Evolutionary conservation across 2,888 invertebrate genomes (phyloP).

Genomic region (Acleris cristana): DNA sequence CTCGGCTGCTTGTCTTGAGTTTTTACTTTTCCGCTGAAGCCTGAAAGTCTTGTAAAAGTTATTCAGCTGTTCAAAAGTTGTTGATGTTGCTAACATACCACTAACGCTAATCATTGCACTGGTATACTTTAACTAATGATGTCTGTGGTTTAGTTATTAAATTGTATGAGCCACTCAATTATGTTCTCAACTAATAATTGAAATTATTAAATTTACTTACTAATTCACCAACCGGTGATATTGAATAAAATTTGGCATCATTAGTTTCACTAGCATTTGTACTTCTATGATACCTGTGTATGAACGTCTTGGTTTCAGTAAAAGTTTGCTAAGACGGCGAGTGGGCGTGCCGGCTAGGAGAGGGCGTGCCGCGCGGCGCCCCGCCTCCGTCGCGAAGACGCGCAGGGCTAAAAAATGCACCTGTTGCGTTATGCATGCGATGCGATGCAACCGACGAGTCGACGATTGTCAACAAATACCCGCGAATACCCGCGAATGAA

Average conservation of each 20-base stretch:
- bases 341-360: slow-evolving; percentile 60
- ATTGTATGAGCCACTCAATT: slow-evolving; percentile 24
- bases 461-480: slow-evolving; percentile 32
- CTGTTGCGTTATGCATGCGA: slow-evolving; percentile 40
- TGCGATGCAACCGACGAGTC: slow-evolving; percentile 42
- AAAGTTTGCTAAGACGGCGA: slow-evolving; percentile 34
- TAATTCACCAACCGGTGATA: neutral
- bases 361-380: slow-evolving; percentile 66
- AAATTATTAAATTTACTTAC: slow-evolving; percentile 41
- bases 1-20: slow-evolving; percentile 32
- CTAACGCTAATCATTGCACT: neutral
- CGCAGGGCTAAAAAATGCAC: slow-evolving; percentile 64
- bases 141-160: slow-evolving; percentile 56
- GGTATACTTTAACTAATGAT: slow-evolving; percentile 47
- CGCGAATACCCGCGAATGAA: neutral
- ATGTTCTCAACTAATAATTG: slow-evolving; percentile 47
- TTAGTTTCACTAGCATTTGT: no score
- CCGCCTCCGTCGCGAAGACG: slow-evolving; percentile 75
- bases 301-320: slow-evolving; percentile 14
- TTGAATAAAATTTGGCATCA: neutral
- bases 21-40: slow-evolving; percentile 1
- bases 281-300: no score
- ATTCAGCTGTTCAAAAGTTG: neutral
- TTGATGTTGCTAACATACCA: neutral
- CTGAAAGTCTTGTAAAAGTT: neutral